Evolutionary conservation across 92 coral and sea anemone species (phyloP).

Genomic region (Siderastrea radians): DNA sequence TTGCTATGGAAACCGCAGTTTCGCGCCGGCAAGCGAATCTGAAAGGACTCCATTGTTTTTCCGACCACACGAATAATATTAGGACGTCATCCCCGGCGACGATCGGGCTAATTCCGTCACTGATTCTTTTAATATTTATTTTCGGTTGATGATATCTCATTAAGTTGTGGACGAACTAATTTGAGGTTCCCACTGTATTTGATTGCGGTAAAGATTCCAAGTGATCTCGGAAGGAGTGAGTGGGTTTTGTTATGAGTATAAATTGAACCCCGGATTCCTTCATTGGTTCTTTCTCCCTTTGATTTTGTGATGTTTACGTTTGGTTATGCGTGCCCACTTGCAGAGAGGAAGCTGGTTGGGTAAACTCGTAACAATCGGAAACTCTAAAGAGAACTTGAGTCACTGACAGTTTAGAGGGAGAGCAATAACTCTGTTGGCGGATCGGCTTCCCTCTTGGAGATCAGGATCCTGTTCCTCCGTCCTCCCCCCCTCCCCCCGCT

Average conservation of each 20-base stretch:
- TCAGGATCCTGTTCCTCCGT: too few relatives aligned
- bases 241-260: not conserved
- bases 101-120: slow-evolving; percentile 2
- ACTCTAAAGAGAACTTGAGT: too few relatives aligned
- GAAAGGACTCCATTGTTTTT: not conserved
- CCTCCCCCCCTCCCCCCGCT: too few relatives aligned
- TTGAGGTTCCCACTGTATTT: not conserved
- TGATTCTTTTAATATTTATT: not conserved
- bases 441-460: too few relatives aligned
- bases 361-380: too few relatives aligned
- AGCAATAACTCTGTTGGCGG: too few relatives aligned
- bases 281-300: not conserved
- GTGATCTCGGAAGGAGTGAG: slow-evolving; percentile 8
- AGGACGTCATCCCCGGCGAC: not conserved
- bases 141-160: not conserved
- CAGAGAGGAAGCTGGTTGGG: too few relatives aligned
- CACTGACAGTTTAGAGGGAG: too few relatives aligned
- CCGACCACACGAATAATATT: slow-evolving; percentile 6
- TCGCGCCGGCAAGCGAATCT: not conserved
- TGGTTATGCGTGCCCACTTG: too few relatives aligned
- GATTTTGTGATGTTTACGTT: not conserved
- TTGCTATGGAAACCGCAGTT: slow-evolving; percentile 11
- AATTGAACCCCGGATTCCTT: not conserved
- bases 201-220: not conserved
- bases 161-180: not conserved